Evolutionary conservation across 1,140 invertebrate genomes (phyloP).

Genomic region (Drosophila eugracilis): DNA sequence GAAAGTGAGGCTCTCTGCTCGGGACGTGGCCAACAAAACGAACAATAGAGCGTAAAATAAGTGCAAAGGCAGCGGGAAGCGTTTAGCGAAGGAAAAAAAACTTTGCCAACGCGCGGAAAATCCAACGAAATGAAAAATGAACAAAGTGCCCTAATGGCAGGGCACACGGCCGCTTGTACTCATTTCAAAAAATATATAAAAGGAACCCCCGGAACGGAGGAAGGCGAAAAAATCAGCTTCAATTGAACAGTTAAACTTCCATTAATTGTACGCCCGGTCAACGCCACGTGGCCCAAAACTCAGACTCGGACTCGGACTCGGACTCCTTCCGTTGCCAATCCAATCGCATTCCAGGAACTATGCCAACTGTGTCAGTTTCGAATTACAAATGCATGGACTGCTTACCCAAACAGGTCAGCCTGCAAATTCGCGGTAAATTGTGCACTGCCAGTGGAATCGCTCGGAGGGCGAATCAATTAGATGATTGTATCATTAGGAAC

Average conservation of each 20-base stretch:
- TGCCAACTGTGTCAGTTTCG: slow-evolving; percentile 76
- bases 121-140: slow-evolving; percentile 82
- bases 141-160: slow-evolving; percentile 79
- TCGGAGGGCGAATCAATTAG: slow-evolving; percentile 67
- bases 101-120: slow-evolving; percentile 72
- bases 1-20: slow-evolving; percentile 64
- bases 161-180: slow-evolving; percentile 64
- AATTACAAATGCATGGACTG: slow-evolving; percentile 80
- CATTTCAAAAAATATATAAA: slow-evolving; percentile 56
- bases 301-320: too few species aligned
- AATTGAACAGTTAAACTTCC: slow-evolving; percentile 85
- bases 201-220: slow-evolving; percentile 12
- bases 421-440: slow-evolving; percentile 66
- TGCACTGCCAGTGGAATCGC: slow-evolving; percentile 5
- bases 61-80: slow-evolving; percentile 67
- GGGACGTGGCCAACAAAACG: slow-evolving; percentile 75
- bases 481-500: slow-evolving; percentile 77
- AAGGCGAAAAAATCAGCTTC: slow-evolving; percentile 63
- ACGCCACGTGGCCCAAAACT: slow-evolving; percentile 46
- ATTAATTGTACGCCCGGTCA: slow-evolving; percentile 77
- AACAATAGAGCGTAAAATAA: slow-evolving; percentile 84
- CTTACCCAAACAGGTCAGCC: slow-evolving; percentile 74
- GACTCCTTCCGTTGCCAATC: slow-evolving; percentile 26
- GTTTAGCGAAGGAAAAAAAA: slow-evolving; percentile 66
- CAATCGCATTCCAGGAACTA: slow-evolving; percentile 36